These are phyloP conservation scores for Onychorhynchus coronatus DNA, from an alignment of 2,113 vertebrate species.

Conservation along the genomic window DNA sequence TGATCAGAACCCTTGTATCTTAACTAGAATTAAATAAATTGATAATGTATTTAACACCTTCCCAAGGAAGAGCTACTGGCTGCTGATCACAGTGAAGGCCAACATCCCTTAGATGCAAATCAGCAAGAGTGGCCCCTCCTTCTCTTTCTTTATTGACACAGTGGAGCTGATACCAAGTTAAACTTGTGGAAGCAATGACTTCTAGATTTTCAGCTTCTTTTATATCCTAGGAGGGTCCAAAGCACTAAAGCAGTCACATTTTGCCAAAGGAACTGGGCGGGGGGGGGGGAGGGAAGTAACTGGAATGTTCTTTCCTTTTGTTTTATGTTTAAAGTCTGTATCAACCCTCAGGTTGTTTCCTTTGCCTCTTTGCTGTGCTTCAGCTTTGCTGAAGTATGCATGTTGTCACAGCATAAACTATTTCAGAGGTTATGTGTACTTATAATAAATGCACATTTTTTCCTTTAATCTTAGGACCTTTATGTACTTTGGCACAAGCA, in stretches of 20 bases:
- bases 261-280: neutral
- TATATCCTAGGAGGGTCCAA: neutral
- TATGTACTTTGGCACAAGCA: neutral
- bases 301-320: neutral
- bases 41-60: neutral
- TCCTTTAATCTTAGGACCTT: slow-evolving; percentile 19
- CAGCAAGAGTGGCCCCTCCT: neutral
- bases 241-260: neutral
- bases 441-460: slow-evolving; percentile 22
- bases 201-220: neutral
- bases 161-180: neutral
- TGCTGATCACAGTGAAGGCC: neutral
- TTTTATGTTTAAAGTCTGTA: neutral
- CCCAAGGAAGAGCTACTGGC: neutral
- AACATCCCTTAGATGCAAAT: neutral
- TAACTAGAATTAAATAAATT: neutral
- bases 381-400: neutral
- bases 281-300: too few species aligned
- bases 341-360: neutral
- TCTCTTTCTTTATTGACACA: neutral
- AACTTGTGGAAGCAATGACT: neutral
- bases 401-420: slow-evolving; percentile 14
- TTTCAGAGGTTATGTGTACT: neutral
- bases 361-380: rapidly evolving
- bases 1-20: neutral